These are phyloP conservation scores for Ormia ochracea DNA, from an alignment of 2,888 invertebrate genomes.

Conservation along the genomic window DNA sequence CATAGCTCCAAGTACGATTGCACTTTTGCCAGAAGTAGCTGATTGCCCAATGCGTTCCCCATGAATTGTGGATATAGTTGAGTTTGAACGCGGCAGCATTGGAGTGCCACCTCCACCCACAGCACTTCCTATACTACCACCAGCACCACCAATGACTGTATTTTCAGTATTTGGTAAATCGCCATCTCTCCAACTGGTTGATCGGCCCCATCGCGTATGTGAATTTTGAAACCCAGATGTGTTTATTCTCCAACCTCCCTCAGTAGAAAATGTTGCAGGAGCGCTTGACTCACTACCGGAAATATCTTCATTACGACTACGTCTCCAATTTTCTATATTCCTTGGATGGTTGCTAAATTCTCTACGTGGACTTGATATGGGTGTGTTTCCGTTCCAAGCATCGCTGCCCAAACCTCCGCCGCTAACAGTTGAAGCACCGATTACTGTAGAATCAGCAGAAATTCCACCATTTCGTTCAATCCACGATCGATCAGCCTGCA, in stretches of 20 bases:
- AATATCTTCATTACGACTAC: slow-evolving; percentile 73
- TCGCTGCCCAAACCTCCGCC: slow-evolving; percentile 25
- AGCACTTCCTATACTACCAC: slow-evolving; percentile 51
- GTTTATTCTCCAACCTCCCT: slow-evolving; percentile 38
- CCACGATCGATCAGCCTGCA: slow-evolving; percentile 74
- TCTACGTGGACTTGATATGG: slow-evolving; percentile 75
- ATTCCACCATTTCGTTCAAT: slow-evolving; percentile 71
- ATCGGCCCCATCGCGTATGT: slow-evolving; percentile 69
- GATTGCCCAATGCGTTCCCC: slow-evolving; percentile 65
- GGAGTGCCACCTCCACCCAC: slow-evolving; percentile 40
- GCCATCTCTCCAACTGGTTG: slow-evolving; percentile 76
- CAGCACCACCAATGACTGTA: background rate
- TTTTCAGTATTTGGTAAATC: slow-evolving; percentile 63
- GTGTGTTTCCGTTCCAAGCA: slow-evolving; percentile 73
- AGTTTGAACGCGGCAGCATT: slow-evolving; percentile 71
- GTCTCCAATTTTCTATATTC: slow-evolving; percentile 75
- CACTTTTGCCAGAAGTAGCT: background rate
- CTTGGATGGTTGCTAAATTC: slow-evolving; percentile 72
- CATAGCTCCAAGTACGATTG: background rate
- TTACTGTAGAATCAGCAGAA: slow-evolving; percentile 65
- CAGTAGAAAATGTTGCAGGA: slow-evolving; percentile 28
- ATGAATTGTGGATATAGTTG: slow-evolving; percentile 67
- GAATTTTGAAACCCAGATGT: slow-evolving; percentile 45
- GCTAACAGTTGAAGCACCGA: slow-evolving; percentile 33
- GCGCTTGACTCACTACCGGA: slow-evolving; percentile 66